Conservation (phyloP, 1,140 invertebrate genomes). For the Cydia fagiglandana region DNA sequence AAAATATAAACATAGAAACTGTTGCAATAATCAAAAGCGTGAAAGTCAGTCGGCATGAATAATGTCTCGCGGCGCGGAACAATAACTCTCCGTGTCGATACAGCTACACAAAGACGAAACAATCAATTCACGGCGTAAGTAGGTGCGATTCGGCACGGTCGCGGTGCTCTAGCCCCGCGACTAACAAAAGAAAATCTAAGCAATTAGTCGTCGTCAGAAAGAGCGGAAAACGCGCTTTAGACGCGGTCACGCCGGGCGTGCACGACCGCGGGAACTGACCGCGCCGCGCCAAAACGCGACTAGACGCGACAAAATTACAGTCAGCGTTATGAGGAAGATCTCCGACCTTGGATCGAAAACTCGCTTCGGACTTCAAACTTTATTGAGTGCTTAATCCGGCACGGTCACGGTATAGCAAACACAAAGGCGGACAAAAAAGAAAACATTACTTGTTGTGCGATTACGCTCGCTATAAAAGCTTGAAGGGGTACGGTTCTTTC, state of each 20-base stretch:
- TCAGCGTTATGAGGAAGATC: conserved; percentile 12
- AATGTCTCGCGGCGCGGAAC: conserved; percentile 64
- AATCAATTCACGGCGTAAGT: conserved; percentile 77
- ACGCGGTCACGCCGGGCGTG: conserved; percentile 71
- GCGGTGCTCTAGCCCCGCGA: conserved; percentile 66
- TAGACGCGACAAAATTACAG: conserved; percentile 41
- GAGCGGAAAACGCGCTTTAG: conserved; percentile 77
- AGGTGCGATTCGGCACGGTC: conserved; percentile 75
- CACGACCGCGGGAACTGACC: conserved; percentile 59
- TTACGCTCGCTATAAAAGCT: conserved; percentile 53
- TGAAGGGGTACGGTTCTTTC: conserved; percentile 60
- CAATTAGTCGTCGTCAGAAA: conserved; percentile 78
- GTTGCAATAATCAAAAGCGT: conserved; percentile 68
- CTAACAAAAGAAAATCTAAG: conserved; percentile 79
- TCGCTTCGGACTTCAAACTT: conserved; percentile 44
- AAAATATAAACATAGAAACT: conserved; percentile 51
- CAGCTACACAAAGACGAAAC: conserved; percentile 74
- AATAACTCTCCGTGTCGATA: conserved; percentile 73
- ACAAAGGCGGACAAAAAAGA: conserved; percentile 43
- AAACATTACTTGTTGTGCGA: conserved; percentile 59
- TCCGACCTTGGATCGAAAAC: conserved; percentile 38
- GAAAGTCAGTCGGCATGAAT: conserved; percentile 68
- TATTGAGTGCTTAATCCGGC: conserved; percentile 54
- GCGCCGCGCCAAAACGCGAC: conserved; percentile 64
- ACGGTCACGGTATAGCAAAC: conserved; percentile 51